These are phyloP conservation scores for Lutra lutra DNA, from an alignment of 2,797 vertebrate genomes.

Conservation along the genomic window DNA sequence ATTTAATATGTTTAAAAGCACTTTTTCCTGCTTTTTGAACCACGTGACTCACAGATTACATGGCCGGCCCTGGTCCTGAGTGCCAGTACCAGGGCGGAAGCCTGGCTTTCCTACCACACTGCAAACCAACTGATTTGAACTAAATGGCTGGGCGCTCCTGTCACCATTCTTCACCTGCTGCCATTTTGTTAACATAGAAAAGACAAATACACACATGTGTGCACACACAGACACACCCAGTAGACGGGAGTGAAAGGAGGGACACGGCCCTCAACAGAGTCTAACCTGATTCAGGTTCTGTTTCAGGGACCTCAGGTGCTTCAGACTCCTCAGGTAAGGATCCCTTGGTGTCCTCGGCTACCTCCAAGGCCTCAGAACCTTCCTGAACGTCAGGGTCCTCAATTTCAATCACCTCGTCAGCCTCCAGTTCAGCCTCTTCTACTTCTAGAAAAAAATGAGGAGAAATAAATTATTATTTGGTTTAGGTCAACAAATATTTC, in stretches of 20 bases:
- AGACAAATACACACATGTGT: background rate
- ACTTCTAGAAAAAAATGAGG: background rate
- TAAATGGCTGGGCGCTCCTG: background rate
- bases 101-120: background rate
- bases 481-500: background rate
- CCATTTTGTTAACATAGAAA: background rate
- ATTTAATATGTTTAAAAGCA: background rate
- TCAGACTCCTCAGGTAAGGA: background rate
- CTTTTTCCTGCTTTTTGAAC: background rate
- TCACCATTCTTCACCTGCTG: background rate
- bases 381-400: constrained; percentile 30
- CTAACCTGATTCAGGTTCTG: constrained; percentile 66
- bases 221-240: background rate
- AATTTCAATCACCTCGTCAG: constrained; percentile 47
- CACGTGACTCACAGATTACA: background rate
- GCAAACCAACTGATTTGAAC: background rate
- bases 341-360: background rate
- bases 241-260: background rate
- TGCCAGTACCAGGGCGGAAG: no score
- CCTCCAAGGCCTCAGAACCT: constrained; percentile 33
- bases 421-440: constrained; percentile 30
- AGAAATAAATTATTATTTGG: background rate
- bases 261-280: background rate
- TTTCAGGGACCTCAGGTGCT: background rate
- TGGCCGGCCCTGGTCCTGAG: background rate